Percentiles rank a stretch among this genome's conserved stretches.
Conservation (phyloP, 1,140 invertebrate genomes). For the Leptestheria dahalacensis region DNA sequence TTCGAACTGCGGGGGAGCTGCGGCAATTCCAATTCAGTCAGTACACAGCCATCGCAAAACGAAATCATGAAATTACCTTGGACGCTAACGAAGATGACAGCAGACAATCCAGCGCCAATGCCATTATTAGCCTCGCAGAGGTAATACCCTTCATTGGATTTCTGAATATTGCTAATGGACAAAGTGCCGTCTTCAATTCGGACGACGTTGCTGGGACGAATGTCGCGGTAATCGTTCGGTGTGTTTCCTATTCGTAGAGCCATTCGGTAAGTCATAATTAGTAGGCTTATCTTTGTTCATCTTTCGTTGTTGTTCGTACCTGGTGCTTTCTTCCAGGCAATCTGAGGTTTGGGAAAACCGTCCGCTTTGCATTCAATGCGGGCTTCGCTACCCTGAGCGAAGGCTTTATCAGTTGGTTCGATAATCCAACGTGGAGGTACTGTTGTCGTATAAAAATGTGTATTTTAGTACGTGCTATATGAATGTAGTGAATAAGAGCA, state of each 20-base stretch:
- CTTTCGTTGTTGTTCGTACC: conserved; percentile 76
- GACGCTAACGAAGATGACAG: conserved; percentile 80
- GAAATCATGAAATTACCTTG: too few species aligned
- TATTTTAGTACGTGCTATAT: neutral
- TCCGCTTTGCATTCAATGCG: conserved; percentile 89
- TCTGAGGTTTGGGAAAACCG: conserved; percentile 81
- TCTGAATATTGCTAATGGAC: conserved; percentile 73
- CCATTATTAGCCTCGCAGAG: conserved; percentile 90
- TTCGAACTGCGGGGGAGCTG: conserved; percentile 84
- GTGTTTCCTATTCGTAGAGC: conserved; percentile 48
- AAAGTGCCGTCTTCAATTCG: conserved; percentile 82
- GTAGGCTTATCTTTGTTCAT: too few species aligned
- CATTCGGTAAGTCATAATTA: too few species aligned
- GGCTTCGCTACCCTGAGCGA: conserved; percentile 81
- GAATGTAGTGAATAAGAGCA: neutral
- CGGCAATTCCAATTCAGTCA: conserved; percentile 21
- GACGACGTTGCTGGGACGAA: conserved; percentile 73
- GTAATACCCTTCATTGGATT: conserved; percentile 86
- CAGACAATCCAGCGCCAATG: conserved; percentile 82
- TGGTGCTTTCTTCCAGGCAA: conserved; percentile 89
- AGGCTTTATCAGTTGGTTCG: conserved; percentile 86
- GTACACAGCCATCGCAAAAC: too few species aligned
- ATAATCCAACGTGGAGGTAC: conserved; percentile 92
- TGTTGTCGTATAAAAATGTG: conserved; percentile 25
- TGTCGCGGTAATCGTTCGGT: conserved; percentile 79